Conservation (phyloP, 2,797 vertebrate species). For the Enteromius paludinosus region DNA sequence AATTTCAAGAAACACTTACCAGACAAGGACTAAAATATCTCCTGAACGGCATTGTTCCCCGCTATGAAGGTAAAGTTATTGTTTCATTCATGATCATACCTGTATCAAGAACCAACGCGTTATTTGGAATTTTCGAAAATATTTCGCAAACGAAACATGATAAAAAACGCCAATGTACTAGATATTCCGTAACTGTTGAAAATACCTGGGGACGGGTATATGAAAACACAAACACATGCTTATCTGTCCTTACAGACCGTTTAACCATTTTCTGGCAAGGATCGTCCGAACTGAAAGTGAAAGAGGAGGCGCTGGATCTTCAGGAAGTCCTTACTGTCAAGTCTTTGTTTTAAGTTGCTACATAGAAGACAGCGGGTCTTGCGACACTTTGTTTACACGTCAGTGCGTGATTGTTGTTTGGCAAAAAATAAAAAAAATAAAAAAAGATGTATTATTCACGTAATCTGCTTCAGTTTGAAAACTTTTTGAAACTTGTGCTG, state of each 20-base stretch:
- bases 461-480: background rate
- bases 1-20: conserved; percentile 4
- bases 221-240: background rate
- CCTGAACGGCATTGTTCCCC: background rate
- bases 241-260: background rate
- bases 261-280: background rate
- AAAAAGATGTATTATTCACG: background rate
- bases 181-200: background rate
- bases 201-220: background rate
- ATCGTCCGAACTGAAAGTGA: conserved; percentile 33
- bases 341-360: background rate
- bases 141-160: background rate
- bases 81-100: background rate
- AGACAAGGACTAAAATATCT: background rate
- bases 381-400: background rate
- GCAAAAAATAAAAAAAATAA: background rate
- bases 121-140: background rate
- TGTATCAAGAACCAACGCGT: background rate
- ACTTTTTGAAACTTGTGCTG: no score
- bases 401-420: background rate
- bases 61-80: background rate
- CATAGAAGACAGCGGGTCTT: background rate
- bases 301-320: background rate
- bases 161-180: background rate
- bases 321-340: background rate